Evolutionary conservation across 2,797 vertebrate genomes (phyloP).

Genomic region (Lacerta agilis): DNA sequence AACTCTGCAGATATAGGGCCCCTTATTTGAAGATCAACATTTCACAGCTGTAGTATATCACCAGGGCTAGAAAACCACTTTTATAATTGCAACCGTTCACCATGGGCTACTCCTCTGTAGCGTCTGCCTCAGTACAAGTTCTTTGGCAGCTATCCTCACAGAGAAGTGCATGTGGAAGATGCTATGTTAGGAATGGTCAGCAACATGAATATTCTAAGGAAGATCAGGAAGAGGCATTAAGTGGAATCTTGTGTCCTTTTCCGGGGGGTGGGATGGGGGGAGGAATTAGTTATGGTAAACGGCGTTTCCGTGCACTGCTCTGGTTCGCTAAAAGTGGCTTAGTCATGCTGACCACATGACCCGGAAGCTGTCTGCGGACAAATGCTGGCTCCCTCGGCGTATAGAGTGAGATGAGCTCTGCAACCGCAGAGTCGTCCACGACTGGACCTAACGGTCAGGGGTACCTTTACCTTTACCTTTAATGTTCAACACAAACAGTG

Average conservation of each 20-base stretch:
- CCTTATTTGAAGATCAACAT: slow-evolving; percentile 35
- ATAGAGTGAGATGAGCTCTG: no score
- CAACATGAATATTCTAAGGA: neutral
- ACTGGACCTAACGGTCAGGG: no score
- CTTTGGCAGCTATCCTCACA: neutral
- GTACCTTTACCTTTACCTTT: no score
- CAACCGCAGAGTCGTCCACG: no score
- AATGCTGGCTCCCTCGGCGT: no score
- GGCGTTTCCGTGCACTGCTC: no score
- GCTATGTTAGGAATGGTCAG: neutral
- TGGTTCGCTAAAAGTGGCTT: no score
- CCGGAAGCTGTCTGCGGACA: no score
- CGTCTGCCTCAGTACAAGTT: neutral
- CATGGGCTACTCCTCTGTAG: neutral
- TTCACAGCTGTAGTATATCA: slow-evolving; percentile 25
- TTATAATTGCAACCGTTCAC: slow-evolving; percentile 3
- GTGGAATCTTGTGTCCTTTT: neutral
- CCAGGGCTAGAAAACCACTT: slow-evolving; percentile 8
- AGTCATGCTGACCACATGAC: no score
- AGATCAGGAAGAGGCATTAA: neutral
- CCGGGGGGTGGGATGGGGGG: no score
- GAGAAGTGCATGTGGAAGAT: neutral
- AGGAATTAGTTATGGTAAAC: neutral
- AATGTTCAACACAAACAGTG: neutral
- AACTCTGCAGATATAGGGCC: slow-evolving; percentile 21